phyloP scores from a whole-genome alignment of 2,888 invertebrate genomes.

The Bembecia ichneumoniformis region DNA sequence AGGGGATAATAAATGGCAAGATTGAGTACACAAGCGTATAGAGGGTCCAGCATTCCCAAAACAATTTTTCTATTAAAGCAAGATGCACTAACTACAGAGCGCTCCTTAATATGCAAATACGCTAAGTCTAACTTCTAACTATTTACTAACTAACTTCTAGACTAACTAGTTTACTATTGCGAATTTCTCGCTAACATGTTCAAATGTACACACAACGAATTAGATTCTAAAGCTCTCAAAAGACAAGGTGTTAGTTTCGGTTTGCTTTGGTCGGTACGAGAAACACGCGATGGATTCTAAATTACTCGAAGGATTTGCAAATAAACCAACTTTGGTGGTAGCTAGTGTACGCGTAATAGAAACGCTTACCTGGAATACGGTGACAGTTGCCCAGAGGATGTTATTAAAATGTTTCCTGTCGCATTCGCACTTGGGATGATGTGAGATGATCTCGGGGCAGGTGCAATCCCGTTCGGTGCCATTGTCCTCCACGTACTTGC shows the following conservation, averaged over 20 bases:
- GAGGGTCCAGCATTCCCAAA: constrained; percentile 50
- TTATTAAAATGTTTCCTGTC: constrained; percentile 99
- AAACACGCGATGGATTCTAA: constrained; percentile 50
- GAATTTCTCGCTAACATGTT: constrained; percentile 48
- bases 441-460: constrained; percentile 92
- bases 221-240: constrained; percentile 6
- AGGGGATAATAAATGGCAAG: constrained; percentile 61
- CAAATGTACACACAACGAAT: neutral
- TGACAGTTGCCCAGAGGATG: constrained; percentile 97
- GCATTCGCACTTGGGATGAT: constrained; percentile 92
- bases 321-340: constrained; percentile 56
- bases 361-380: constrained; percentile 94
- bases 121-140: constrained; percentile 10
- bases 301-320: constrained; percentile 58
- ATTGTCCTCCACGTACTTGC: constrained; percentile 93
- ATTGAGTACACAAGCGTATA: constrained; percentile 63
- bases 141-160: constrained; percentile 17
- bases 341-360: constrained; percentile 44
- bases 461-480: constrained; percentile 90
- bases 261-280: constrained; percentile 32
- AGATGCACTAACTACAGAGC: constrained; percentile 66
- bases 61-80: constrained; percentile 36
- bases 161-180: constrained; percentile 29
- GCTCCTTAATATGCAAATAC: constrained; percentile 45
- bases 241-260: constrained; percentile 25